A percentile compares a stretch with the other conserved stretches of the same genome.
These are phyloP conservation scores for Chinchilla lanigera DNA, from an alignment of 2,113 vertebrate genomes.

Conservation along the genomic window DNA sequence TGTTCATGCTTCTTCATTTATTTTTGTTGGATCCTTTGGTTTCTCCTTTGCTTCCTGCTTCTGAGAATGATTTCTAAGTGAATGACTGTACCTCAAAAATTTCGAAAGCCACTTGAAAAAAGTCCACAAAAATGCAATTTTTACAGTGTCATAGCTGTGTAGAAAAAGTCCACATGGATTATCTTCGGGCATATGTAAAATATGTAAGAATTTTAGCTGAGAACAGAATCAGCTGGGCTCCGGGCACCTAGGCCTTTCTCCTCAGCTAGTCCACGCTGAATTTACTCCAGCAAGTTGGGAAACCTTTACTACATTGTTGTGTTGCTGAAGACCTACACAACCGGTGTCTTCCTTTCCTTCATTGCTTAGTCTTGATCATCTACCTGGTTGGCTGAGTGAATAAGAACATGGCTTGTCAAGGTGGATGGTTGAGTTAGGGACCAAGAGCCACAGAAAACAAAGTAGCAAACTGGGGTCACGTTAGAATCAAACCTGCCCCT, in stretches of 20 bases:
- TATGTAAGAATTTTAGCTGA: background rate
- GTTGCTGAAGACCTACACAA: background rate
- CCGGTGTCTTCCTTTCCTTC: background rate
- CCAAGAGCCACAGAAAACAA: background rate
- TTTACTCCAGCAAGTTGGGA: background rate
- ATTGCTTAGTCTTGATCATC: background rate
- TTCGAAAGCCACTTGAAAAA: background rate
- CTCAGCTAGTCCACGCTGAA: background rate
- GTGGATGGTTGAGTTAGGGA: background rate
- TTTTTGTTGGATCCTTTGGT: background rate
- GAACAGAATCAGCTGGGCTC: background rate
- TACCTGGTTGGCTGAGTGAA: background rate
- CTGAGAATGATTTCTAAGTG: slow-evolving; percentile 45
- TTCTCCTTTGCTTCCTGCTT: slow-evolving; percentile 23
- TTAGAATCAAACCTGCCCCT: background rate
- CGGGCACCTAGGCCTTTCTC: background rate
- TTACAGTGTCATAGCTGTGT: background rate
- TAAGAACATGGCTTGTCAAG: background rate
- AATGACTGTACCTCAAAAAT: background rate
- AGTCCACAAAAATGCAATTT: background rate
- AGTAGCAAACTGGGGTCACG: background rate
- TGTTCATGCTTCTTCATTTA: background rate
- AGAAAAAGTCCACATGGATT: background rate
- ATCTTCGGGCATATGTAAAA: background rate
- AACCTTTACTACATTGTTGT: background rate